phyloP scores from a whole-genome alignment of 2,888 invertebrate genomes.

The Cosmorhoe ocellata region DNA sequence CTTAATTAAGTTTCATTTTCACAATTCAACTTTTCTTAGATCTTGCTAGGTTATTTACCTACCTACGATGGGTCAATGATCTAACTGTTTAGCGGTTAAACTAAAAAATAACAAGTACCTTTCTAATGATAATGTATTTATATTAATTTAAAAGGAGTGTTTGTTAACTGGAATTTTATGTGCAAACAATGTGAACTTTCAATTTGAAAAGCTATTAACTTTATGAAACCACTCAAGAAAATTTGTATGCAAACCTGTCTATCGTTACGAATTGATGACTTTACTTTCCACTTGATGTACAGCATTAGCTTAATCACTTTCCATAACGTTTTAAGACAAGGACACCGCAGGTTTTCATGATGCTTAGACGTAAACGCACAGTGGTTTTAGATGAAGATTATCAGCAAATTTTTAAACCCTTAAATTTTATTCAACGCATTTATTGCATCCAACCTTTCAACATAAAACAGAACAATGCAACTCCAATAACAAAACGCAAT shows the following conservation, averaged over 20 bases:
- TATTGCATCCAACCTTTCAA: conserved; percentile 15
- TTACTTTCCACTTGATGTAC: neutral
- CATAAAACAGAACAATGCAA: conserved; percentile 11
- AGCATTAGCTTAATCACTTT: no score
- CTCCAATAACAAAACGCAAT: conserved; percentile 4
- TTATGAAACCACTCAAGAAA: conserved; percentile 3
- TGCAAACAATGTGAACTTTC: neutral
- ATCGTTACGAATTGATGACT: neutral
- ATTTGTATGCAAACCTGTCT: neutral
- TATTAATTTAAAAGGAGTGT: no score
- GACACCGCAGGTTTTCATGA: neutral
- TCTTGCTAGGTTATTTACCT: no score
- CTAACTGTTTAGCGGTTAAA: no score
- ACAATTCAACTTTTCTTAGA: no score
- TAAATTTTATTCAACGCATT: conserved; percentile 1
- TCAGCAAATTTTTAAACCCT: conserved; percentile 17
- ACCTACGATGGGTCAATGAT: no score
- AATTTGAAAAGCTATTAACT: conserved; percentile 4
- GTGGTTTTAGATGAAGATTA: conserved; percentile 10
- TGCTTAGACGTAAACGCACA: neutral
- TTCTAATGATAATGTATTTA: no score
- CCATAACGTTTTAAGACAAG: no score
- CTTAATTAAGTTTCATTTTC: no score
- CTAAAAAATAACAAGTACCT: no score
- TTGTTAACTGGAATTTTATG: no score